Base-by-base conservation (phyloP, 2,888 invertebrate species). In the Ophion ventricosus region DNA sequence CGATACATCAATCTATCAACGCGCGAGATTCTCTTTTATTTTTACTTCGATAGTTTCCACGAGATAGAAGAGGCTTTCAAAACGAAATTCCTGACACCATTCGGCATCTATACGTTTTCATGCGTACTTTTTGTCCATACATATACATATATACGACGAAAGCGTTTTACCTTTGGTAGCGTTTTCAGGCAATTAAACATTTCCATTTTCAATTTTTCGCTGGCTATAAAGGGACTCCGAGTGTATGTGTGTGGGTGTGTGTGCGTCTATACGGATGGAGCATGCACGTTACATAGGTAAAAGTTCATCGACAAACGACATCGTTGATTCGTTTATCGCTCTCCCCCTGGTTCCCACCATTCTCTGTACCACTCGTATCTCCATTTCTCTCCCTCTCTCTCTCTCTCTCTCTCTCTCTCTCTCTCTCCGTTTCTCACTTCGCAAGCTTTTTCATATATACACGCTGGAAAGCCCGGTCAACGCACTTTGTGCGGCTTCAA, bases 241-340 rank as follows among this genome's bases (percentile, higher is more conserved):
- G 66, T 35, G 35, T 35, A 35, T 7, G 35, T 2, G 4, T 35
- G 35, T 35, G 35, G 54, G 59, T 59, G 59, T 26, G 26, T 43
- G 20, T 64, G n/a, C 17, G 17, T 29, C 1, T 20, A 40, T 11
- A 8, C 23, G 57, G 17, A 54, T n/a, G 4, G 7, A 26, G 17
- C 35, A 63, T 35, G 35, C 29, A 25, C 56, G 20, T 79, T 54
- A 49, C n/a, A 73, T 54, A 73, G 56, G 69, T 63, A 49, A 77
- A 74, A 69, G 69, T 77, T 80, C 69, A 56, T 69, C 57, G 80
- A 80, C 61, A 61, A 87, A 88, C 88, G 25, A 69, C 89, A 91
- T 90, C 91, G 91, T 91, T 92, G 92, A 92, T 92, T 92, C 92
- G 91, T 91, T 92, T 92, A 92, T 91, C 90, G 90, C 88, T 87